Conservation (phyloP, 92 coral and sea anemone species). For the Anthopleura xanthogrammica region DNA sequence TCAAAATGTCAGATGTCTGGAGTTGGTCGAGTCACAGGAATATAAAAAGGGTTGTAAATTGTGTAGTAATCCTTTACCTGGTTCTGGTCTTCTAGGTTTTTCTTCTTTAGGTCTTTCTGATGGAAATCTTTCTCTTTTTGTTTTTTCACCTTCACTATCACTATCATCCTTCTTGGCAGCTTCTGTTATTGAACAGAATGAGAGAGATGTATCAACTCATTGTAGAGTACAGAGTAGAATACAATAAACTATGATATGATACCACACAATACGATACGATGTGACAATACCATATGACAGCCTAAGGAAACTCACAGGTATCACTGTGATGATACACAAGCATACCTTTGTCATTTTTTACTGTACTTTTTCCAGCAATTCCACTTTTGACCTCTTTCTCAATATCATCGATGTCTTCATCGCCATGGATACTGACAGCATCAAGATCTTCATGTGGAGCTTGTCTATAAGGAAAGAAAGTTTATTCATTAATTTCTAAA, state of each 20-base stretch:
- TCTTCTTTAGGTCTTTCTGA: slow-evolving; percentile 63
- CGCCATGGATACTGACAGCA: slow-evolving; percentile 99
- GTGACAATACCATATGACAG: no score
- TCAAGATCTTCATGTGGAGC: slow-evolving; percentile 65
- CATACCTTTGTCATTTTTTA: slow-evolving; percentile 21
- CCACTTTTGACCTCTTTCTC: slow-evolving; percentile 83
- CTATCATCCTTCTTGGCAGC: slow-evolving; percentile 29
- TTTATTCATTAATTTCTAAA: not conserved
- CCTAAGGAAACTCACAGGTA: no score
- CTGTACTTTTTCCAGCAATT: slow-evolving; percentile 38
- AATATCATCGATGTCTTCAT: slow-evolving; percentile 91
- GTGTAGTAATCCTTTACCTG: slow-evolving; percentile 10
- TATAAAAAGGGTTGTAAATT: no score
- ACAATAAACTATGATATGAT: no score
- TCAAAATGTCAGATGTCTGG: not conserved
- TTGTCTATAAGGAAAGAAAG: slow-evolving; percentile 2
- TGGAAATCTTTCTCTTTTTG: slow-evolving; percentile 63
- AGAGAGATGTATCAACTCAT: not conserved
- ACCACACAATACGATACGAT: no score
- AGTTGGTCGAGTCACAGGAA: no score
- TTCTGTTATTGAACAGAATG: not conserved
- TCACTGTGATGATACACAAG: not conserved
- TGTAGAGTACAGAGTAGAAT: no score
- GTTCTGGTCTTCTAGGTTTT: slow-evolving; percentile 46
- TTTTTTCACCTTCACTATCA: slow-evolving; percentile 47